Percentiles rank a stretch among this genome's conserved stretches.
phyloP scores from a whole-genome alignment of 2,113 vertebrate genomes.

The Salminus brasiliensis region DNA sequence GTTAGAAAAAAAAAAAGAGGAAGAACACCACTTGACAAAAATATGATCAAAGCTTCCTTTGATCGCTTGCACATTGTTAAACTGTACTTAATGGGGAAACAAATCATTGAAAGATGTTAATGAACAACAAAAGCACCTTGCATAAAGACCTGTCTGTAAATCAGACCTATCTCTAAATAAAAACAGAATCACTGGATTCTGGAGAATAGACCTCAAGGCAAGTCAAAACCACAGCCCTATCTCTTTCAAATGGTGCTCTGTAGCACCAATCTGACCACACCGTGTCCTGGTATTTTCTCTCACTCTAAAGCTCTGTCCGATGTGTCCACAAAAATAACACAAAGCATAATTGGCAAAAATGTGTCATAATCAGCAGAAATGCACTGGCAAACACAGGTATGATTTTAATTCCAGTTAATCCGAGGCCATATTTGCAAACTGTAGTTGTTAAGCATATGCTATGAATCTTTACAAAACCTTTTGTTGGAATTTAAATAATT shows the following conservation, averaged over 20 bases:
- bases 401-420: not conserved
- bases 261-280: not conserved
- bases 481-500: not conserved
- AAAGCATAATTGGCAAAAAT: not conserved
- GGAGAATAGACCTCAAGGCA: not conserved
- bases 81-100: not conserved
- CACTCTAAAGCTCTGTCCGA: slow-evolving; percentile 3
- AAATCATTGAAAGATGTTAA: not conserved
- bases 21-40: not conserved
- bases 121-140: not conserved
- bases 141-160: not conserved
- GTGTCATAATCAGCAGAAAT: not conserved
- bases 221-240: not conserved
- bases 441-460: not conserved
- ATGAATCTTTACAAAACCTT: not conserved
- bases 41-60: not conserved
- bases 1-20: not conserved
- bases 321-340: not conserved
- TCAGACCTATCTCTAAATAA: no score
- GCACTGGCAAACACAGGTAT: not conserved
- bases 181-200: no score
- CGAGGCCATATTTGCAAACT: not conserved
- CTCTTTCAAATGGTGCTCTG: not conserved
- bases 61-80: not conserved
- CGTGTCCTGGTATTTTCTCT: not conserved